Base-by-base conservation (phyloP, 2,797 vertebrate species). In the Clarias pachynema region DNA sequence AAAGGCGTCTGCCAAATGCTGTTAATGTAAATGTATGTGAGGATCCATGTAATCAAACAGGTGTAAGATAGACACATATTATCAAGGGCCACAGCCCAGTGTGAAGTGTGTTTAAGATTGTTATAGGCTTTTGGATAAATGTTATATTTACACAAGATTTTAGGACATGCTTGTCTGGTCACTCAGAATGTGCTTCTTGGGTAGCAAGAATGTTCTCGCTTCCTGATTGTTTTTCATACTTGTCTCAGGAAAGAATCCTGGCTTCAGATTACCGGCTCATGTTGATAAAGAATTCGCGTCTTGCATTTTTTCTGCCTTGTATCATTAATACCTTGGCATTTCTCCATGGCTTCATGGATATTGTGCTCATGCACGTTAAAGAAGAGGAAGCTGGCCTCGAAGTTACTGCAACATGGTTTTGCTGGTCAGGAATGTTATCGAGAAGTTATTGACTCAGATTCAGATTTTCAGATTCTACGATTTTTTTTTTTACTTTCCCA, bases 101-200 rank as follows among this genome's bases (percentile, higher is more conserved):
- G 22, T 82, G 84, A 85, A 56, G n/a, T 16, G 70, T 20, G 49
- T 75, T 75, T 75, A 5, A 24, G 26, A 22, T 34, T 77, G 34
- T 59, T 77, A 24, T 59, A 59, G 29, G 65, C 57, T 37, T 78
- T 9, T 59, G 56, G 74, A 60, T 59, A 60, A 60, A 40, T n/a
- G 31, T 57, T 34, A 24, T n/a, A 26, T 60, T 63, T 20, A 8
- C 6, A 65, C 15, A 10, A 26, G 1, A 20, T 63, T 7, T 2
- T 44, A 63, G n/a, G 20, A 66, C n/a, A 26, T 34, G 16, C 31
- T 34, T 34, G 18, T 56, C 60, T 57, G n/a, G 16, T 73, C n/a
- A 31, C 37, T 63, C 10, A 49, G 5, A 18, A 59, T 74, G 4
- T 14, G 60, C 70, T 57, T 74, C 79, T 77, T 49, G 49, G 20